Evolutionary conservation across 2,888 invertebrate species (phyloP).

Genomic region (Perizoma affinitatum): DNA sequence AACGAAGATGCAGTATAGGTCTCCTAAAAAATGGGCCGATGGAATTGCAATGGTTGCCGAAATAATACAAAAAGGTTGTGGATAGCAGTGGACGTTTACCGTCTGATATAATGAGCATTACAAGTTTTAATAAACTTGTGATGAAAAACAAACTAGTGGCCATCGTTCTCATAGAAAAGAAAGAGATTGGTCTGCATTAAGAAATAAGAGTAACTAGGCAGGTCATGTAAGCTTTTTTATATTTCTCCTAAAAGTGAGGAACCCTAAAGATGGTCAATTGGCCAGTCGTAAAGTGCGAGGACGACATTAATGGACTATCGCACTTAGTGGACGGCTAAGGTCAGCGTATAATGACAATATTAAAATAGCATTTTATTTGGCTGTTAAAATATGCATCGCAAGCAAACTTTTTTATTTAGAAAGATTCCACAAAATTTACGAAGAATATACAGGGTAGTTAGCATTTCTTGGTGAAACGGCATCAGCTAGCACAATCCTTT

Average conservation of each 20-base stretch:
- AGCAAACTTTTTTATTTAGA: slow-evolving; percentile 14
- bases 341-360: slow-evolving; percentile 47
- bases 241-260: slow-evolving; percentile 6
- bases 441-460: not conserved
- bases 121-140: no score
- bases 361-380: slow-evolving; percentile 49
- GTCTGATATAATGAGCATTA: no score
- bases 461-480: no score
- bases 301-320: slow-evolving; percentile 62
- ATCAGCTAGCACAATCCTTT: not conserved
- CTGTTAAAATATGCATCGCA: slow-evolving; percentile 28
- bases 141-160: no score
- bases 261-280: slow-evolving; percentile 28
- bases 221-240: not conserved
- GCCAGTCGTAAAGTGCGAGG: slow-evolving; percentile 61
- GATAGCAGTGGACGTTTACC: no score
- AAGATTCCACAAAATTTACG: slow-evolving; percentile 14
- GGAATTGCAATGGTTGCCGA: no score
- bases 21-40: no score
- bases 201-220: no score
- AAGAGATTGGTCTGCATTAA: no score
- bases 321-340: slow-evolving; percentile 57
- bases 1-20: no score
- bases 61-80: no score
- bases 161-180: no score